phyloP scores from a whole-genome alignment of 1,140 invertebrate species.

The Popillia japonica region DNA sequence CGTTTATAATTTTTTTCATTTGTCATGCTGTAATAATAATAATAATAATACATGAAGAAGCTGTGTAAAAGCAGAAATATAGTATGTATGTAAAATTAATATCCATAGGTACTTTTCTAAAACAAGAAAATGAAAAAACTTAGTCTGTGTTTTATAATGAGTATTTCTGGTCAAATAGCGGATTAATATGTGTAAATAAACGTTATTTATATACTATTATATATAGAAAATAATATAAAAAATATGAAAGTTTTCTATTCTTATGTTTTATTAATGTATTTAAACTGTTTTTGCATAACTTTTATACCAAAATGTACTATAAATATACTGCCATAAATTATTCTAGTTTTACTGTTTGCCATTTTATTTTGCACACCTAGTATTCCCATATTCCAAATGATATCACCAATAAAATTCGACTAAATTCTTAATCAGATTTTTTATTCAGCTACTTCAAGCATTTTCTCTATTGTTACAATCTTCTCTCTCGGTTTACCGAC shows the following conservation, averaged over 20 bases:
- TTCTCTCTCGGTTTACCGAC: slow-evolving; percentile 88
- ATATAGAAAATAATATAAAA: neutral
- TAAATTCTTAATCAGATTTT: too few relatives aligned
- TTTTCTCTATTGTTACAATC: slow-evolving; percentile 77
- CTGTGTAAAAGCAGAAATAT: too few relatives aligned
- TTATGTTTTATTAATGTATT: slow-evolving; percentile 34
- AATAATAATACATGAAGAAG: too few relatives aligned
- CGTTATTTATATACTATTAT: slow-evolving; percentile 41
- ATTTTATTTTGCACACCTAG: neutral
- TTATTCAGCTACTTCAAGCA: slow-evolving; percentile 73
- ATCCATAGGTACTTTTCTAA: too few relatives aligned
- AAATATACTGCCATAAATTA: slow-evolving; percentile 39
- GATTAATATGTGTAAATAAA: slow-evolving; percentile 34
- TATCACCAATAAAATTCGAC: neutral
- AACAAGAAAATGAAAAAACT: neutral
- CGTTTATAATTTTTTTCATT: neutral
- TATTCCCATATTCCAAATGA: neutral
- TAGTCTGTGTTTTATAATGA: slow-evolving; percentile 37
- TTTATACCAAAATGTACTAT: slow-evolving; percentile 42
- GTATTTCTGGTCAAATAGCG: slow-evolving; percentile 38
- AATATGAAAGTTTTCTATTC: slow-evolving; percentile 26
- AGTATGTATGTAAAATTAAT: too few relatives aligned
- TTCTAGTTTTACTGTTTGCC: slow-evolving; percentile 15
- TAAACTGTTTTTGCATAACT: slow-evolving; percentile 38
- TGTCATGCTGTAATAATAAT: too few relatives aligned